A percentile compares a stretch with the other conserved stretches of the same genome.
Evolutionary conservation across 2,797 vertebrate genomes (phyloP).

Genomic region (Nyctibius grandis): DNA sequence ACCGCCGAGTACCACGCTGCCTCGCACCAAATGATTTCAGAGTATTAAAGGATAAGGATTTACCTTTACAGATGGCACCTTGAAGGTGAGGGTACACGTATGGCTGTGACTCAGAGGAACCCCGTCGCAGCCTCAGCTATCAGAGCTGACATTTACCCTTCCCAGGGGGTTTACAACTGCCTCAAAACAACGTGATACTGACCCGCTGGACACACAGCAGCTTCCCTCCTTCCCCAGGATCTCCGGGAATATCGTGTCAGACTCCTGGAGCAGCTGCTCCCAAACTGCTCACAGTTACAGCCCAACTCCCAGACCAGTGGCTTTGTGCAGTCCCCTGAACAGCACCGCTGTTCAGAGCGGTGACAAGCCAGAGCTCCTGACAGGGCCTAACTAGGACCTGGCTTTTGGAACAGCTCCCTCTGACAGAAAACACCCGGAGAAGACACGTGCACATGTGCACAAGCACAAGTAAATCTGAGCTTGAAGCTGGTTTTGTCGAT

Average conservation of each 20-base stretch:
- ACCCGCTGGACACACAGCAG: not conserved
- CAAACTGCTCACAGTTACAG: not conserved
- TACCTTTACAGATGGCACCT: not conserved
- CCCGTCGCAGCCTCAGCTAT: not conserved
- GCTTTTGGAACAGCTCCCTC: not conserved
- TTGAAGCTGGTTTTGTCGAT: not conserved
- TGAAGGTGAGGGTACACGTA: not conserved
- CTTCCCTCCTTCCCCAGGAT: not conserved
- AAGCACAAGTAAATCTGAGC: not conserved
- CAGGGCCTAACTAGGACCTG: not conserved
- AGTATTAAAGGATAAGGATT: slow-evolving; percentile 38
- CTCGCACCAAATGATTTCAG: not conserved
- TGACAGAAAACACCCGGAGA: not conserved
- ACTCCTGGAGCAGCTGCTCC: not conserved
- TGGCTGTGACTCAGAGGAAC: not conserved
- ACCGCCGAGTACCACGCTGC: not conserved
- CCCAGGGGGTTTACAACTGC: not conserved
- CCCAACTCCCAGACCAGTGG: not conserved
- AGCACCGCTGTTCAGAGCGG: too few relatives aligned
- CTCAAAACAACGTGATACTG: fast-evolving
- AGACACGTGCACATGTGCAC: not conserved
- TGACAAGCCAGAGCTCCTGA: not conserved
- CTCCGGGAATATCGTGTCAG: not conserved
- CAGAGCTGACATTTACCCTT: not conserved
- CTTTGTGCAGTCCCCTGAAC: not conserved